A percentile compares a stretch with the other conserved stretches of the same genome.
Evolutionary conservation across 2,113 vertebrate genomes (phyloP).

Genomic region (Platysternon megacephalum): DNA sequence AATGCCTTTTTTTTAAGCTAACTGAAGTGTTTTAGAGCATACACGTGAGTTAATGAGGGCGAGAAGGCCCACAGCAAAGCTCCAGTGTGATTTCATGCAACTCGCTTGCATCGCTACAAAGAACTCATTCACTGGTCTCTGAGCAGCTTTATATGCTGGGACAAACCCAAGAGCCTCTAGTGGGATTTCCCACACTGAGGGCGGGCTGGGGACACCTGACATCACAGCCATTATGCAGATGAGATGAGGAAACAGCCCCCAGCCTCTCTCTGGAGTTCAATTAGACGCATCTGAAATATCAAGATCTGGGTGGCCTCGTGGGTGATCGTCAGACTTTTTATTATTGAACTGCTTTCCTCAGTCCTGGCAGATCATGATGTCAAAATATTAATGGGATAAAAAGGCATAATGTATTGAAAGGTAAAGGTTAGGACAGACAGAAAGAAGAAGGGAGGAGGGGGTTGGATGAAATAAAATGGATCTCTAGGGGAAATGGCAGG

Average conservation of each 20-base stretch:
- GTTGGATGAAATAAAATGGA: not conserved
- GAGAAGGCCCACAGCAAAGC: not conserved
- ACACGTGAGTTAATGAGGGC: rapidly evolving
- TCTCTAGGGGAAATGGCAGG: not conserved
- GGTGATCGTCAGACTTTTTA: not conserved
- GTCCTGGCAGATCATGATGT: not conserved
- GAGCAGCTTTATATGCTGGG: not conserved
- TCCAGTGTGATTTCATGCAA: not conserved
- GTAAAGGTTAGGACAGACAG: not conserved
- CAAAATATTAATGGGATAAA: not conserved
- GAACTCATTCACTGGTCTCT: not conserved
- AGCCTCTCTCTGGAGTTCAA: not conserved
- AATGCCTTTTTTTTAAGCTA: not conserved
- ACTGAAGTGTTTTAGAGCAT: rapidly evolving
- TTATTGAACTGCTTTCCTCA: not conserved
- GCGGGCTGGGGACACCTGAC: rapidly evolving
- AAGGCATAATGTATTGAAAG: not conserved
- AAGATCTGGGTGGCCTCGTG: not conserved
- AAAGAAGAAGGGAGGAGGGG: not conserved
- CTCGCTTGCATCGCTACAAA: not conserved
- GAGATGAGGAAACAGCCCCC: not conserved
- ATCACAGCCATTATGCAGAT: not conserved
- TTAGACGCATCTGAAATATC: not conserved
- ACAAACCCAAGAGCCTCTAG: not conserved
- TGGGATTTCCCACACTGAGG: not conserved